A percentile compares a stretch with the other conserved stretches of the same genome.
Conservation (phyloP, 2,113 vertebrate species). For the Bungarus multicinctus region DNA sequence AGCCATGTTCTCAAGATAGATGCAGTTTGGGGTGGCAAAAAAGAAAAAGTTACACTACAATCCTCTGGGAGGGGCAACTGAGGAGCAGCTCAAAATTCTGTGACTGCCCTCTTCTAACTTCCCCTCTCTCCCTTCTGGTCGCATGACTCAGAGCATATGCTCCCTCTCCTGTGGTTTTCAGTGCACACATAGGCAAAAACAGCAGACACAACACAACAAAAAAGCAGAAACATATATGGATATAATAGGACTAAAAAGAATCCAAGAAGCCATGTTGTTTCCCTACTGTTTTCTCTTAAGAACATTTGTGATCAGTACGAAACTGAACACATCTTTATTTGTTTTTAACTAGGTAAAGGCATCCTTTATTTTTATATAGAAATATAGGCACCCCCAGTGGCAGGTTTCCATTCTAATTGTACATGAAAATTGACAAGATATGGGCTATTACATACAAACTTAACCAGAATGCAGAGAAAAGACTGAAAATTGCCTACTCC, state of each 20-base stretch:
- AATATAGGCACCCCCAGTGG: neutral
- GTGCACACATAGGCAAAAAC: neutral
- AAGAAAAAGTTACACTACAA: neutral
- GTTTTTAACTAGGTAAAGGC: neutral
- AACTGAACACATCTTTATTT: neutral
- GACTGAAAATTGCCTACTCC: neutral
- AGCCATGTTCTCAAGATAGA: neutral
- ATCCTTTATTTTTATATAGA: neutral
- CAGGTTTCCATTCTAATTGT: neutral
- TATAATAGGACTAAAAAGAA: neutral
- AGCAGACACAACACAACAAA: neutral
- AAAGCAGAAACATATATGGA: neutral
- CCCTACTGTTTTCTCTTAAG: neutral
- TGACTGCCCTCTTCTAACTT: neutral
- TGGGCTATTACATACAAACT: neutral
- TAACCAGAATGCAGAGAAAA: neutral
- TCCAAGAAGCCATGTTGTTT: neutral
- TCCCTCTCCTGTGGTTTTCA: neutral
- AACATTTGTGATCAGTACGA: neutral
- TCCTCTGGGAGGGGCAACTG: neutral
- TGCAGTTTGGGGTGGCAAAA: neutral
- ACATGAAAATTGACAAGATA: neutral
- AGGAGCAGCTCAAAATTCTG: neutral
- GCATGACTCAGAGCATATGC: neutral
- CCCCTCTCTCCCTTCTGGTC: neutral